Evolutionary conservation across 2,113 vertebrate species (phyloP), one percentile per base, ranked within the genome.

Genomic region (Stigmatopora argus): DNA sequence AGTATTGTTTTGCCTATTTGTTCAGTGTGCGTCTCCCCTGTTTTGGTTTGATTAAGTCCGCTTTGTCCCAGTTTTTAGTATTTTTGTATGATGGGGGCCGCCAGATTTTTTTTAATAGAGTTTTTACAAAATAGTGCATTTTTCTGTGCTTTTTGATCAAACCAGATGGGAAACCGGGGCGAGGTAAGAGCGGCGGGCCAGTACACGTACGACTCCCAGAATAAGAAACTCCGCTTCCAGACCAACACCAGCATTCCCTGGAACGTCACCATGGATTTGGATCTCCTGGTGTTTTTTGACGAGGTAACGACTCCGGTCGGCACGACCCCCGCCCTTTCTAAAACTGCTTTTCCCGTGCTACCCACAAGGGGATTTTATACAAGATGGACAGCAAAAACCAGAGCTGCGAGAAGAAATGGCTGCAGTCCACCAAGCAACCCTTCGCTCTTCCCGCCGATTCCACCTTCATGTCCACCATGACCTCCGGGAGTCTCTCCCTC

Each of bases 341-440:
- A 14, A 21, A 26, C 5, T 51, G 45, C 41, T 3, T 60, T 3
- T 47, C 55, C 31, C 21, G 1, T 21, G 58, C 0, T 3, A 0
- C 34, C 11, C 19, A 23, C 23, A 71, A 89, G 87, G 85, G 81
- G 23, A 23, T 83, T 45, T 73, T 89, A 68, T 89, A 89, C 2
- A 88, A 91, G 74, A 85, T 91, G 41, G 88, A 91, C 83, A 82
- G 69, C 72, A 90, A 87, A 77, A 90, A 90, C 64, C 83, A 90
- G 73, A 90, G 82, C 82, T 91, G 90, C 64, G 87, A 86, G 84
- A 91, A 90, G 35, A 85, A 90, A 44, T 21, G 77, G 0, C 38
- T 91, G 74, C 84, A 88, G 2, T 85, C 75, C 59, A 70, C n/a
- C 35, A 45, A 75, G 58, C 77, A 90, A 52, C 83, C 88, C 31